phyloP scores from a whole-genome alignment of 2,888 invertebrate species.

The Apodemia duryi region DNA sequence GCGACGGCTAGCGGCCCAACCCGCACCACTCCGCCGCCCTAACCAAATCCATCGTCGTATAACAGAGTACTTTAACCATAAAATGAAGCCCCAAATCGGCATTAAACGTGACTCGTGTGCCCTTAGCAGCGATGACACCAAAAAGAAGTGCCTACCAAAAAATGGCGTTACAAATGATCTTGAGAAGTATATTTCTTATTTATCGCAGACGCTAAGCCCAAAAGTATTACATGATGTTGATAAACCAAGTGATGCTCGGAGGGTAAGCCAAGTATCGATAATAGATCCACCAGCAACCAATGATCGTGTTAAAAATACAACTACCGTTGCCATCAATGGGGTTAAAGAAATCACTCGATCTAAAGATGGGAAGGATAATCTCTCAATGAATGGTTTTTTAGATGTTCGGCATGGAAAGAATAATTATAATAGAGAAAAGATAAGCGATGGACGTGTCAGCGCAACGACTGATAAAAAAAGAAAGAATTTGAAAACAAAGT shows the following conservation, averaged over 20 bases:
- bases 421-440: slow-evolving; percentile 47
- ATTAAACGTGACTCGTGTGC: slow-evolving; percentile 64
- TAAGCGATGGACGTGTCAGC: slow-evolving; percentile 44
- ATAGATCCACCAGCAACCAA: slow-evolving; percentile 37
- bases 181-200: slow-evolving; percentile 71
- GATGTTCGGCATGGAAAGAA: slow-evolving; percentile 54
- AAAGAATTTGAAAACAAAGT: slow-evolving; percentile 37
- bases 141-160: slow-evolving; percentile 68
- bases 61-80: slow-evolving; percentile 91
- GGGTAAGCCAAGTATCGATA: slow-evolving; percentile 32
- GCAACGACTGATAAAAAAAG: slow-evolving; percentile 55
- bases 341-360: slow-evolving; percentile 49
- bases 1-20: slow-evolving; percentile 65
- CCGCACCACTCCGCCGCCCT: slow-evolving; percentile 53
- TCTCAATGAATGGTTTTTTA: slow-evolving; percentile 62
- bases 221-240: slow-evolving; percentile 68
- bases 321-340: slow-evolving; percentile 44
- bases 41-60: slow-evolving; percentile 85
- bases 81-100: slow-evolving; percentile 84
- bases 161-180: slow-evolving; percentile 70
- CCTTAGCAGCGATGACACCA: slow-evolving; percentile 52
- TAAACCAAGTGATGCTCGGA: slow-evolving; percentile 50
- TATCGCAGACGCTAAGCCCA: slow-evolving; percentile 70
- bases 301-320: slow-evolving; percentile 48
- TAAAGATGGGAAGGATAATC: slow-evolving; percentile 50